These are phyloP conservation scores for Pelodytes ibericus DNA, from an alignment of 2,797 vertebrate genomes.

Conservation along the genomic window DNA sequence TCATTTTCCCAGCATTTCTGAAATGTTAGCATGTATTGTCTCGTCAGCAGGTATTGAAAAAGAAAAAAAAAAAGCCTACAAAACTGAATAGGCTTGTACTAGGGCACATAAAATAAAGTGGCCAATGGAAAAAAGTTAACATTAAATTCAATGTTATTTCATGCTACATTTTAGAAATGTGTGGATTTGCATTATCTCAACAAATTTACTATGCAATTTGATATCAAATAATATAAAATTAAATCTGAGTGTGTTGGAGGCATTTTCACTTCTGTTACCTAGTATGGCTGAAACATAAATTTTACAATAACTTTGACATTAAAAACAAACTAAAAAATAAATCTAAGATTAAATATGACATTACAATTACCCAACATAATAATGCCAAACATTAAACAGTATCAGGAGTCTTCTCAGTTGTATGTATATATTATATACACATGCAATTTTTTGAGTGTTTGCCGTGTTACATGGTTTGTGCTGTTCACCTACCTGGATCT, in stretches of 20 bases:
- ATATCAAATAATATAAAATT: background rate
- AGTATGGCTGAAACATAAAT: too few relatives aligned
- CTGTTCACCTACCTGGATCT: slow-evolving; percentile 7
- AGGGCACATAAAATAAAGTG: background rate
- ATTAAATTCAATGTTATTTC: background rate
- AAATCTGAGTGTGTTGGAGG: too few relatives aligned
- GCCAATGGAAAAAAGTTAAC: background rate
- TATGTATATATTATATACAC: background rate
- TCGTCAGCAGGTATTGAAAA: slow-evolving; percentile 47
- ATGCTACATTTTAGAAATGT: background rate
- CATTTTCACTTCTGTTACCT: too few relatives aligned
- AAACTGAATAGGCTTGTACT: background rate
- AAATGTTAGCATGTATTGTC: slow-evolving; percentile 6
- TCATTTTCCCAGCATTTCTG: background rate
- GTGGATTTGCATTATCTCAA: background rate
- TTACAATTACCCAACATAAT: slow-evolving; percentile 26
- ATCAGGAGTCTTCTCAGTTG: slow-evolving; percentile 3
- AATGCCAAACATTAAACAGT: slow-evolving; percentile 16
- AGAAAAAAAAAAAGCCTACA: slow-evolving; percentile 48
- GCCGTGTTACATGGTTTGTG: slow-evolving; percentile 28
- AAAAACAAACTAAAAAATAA: slow-evolving; percentile 3
- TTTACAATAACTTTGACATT: background rate
- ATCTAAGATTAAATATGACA: slow-evolving; percentile 45
- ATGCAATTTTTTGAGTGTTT: background rate
- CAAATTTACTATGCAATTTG: background rate